These are phyloP conservation scores for Girardinus metallicus DNA, from an alignment of 2,797 vertebrate species.

Conservation along the genomic window DNA sequence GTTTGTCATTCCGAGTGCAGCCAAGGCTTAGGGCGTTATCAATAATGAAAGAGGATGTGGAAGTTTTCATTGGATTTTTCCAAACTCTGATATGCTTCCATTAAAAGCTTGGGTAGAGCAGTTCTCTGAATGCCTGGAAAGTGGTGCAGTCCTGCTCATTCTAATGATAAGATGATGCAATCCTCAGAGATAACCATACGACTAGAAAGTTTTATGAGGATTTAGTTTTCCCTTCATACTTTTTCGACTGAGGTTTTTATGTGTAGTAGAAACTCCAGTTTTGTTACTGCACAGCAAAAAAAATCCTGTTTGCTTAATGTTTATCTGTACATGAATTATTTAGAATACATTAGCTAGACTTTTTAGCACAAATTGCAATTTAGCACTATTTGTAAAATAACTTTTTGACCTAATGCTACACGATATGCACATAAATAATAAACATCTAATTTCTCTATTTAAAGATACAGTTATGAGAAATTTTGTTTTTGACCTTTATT, in stretches of 20 bases:
- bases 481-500: neutral
- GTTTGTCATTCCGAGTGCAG: slow-evolving; percentile 52
- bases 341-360: neutral
- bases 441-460: neutral
- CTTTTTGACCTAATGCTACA: neutral
- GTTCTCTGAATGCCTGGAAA: slow-evolving; percentile 30
- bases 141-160: slow-evolving; percentile 2
- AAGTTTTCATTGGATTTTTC: slow-evolving; percentile 40
- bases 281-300: neutral
- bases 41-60: slow-evolving; percentile 60
- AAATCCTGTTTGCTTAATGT: neutral
- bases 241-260: neutral
- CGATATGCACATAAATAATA: neutral
- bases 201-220: neutral
- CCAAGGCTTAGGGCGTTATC: slow-evolving; percentile 52
- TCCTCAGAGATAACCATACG: neutral
- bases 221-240: neutral
- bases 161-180: neutral
- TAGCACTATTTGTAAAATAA: neutral
- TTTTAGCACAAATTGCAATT: neutral
- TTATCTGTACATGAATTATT: neutral
- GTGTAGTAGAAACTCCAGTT: neutral
- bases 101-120: slow-evolving; percentile 28
- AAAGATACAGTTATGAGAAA: neutral
- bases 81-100: slow-evolving; percentile 28